phyloP scores from a whole-genome alignment of 2,888 invertebrate genomes.

The Labia minor region DNA sequence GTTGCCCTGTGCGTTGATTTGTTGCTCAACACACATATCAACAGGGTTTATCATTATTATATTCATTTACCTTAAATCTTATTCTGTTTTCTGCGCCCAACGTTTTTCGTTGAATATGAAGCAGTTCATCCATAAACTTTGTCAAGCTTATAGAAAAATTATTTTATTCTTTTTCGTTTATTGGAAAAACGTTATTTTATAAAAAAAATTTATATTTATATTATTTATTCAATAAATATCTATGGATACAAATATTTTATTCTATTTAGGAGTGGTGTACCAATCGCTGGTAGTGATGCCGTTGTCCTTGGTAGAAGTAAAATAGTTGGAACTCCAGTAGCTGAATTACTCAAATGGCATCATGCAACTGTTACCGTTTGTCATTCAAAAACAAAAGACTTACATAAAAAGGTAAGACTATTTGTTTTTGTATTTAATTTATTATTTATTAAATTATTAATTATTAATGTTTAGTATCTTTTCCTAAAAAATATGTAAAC shows the following conservation, averaged over 20 bases:
- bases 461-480: background rate
- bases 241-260: constrained; percentile 19
- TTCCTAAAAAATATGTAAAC: too few species aligned
- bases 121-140: too few species aligned
- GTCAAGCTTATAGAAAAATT: too few species aligned
- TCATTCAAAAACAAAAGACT: constrained; percentile 83
- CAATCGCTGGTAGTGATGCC: constrained; percentile 70
- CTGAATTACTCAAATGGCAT: constrained; percentile 91
- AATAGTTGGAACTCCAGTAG: constrained; percentile 92
- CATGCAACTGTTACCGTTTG: constrained; percentile 95
- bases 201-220: background rate
- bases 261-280: constrained; percentile 49
- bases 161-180: too few species aligned
- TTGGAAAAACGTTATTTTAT: too few species aligned
- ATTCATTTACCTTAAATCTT: too few species aligned
- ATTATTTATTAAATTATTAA: constrained; percentile 13
- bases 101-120: too few species aligned
- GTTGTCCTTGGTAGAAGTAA: constrained; percentile 95
- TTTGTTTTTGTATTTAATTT: constrained; percentile 8
- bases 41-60: too few species aligned
- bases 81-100: too few species aligned
- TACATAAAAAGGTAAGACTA: constrained; percentile 61
- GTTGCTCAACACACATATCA: too few species aligned
- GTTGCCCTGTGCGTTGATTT: too few species aligned
- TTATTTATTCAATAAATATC: too few species aligned